phyloP scores from a whole-genome alignment of 2,797 vertebrate genomes.

The Apodemus agrarius region DNA sequence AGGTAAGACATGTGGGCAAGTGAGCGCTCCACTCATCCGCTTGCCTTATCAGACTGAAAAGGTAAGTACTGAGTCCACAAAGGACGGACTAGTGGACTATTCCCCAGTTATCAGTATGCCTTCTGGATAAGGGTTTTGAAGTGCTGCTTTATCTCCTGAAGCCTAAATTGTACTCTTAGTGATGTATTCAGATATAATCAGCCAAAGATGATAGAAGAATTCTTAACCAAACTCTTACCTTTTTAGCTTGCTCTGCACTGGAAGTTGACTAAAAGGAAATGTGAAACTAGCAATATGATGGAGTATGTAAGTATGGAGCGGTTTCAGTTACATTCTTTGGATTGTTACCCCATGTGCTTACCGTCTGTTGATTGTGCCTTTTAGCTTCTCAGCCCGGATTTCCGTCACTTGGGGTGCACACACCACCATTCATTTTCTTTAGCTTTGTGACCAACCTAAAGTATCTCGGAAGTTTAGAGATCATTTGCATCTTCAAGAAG shows the following conservation, averaged over 20 bases:
- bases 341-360: constrained; percentile 11
- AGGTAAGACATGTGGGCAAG: constrained; percentile 90
- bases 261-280: constrained; percentile 99
- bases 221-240: constrained; percentile 76
- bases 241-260: constrained; percentile 98
- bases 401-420: constrained; percentile 40
- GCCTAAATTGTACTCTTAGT: constrained; percentile 46
- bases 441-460: constrained; percentile 60
- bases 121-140: constrained; percentile 41
- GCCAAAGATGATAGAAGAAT: constrained; percentile 60
- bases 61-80: constrained; percentile 6
- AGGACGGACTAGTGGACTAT: constrained; percentile 53
- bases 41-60: constrained; percentile 55
- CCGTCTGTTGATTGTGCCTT: not conserved
- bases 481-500: constrained; percentile 39
- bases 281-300: constrained; percentile 99
- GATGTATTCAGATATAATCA: constrained; percentile 58
- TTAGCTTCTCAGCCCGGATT: constrained; percentile 48
- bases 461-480: constrained; percentile 52
- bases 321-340: constrained; percentile 40
- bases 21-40: constrained; percentile 6
- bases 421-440: constrained; percentile 45
- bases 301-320: constrained; percentile 95
- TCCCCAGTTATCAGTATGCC: constrained; percentile 45
- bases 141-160: not conserved